Conservation (phyloP, 2,797 vertebrate genomes). For the Loriculus beryllinus region DNA sequence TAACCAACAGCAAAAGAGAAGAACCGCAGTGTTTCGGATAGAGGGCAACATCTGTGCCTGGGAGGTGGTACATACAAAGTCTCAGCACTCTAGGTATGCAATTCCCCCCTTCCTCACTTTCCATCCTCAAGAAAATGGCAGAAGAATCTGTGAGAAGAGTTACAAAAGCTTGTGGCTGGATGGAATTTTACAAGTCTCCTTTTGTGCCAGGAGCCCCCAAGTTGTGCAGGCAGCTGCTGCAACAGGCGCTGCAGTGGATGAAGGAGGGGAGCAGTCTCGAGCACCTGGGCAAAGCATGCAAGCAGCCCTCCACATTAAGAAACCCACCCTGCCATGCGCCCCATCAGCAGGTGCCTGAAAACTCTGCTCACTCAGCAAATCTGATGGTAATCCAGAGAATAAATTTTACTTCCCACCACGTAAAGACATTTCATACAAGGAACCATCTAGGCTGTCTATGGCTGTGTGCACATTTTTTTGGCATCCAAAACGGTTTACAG, state of each 20-base stretch:
- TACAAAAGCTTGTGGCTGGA: neutral
- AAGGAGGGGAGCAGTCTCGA: neutral
- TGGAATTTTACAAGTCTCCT: conserved; percentile 7
- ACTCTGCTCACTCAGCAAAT: neutral
- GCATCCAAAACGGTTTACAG: neutral
- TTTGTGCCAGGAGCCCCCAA: neutral
- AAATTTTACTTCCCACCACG: neutral
- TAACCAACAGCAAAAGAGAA: neutral
- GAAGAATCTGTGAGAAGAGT: neutral
- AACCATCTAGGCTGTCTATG: neutral
- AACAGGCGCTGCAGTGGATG: rapidly evolving
- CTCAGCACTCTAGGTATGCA: neutral
- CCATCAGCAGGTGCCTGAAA: neutral
- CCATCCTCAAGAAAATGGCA: neutral
- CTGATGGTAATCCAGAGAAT: neutral
- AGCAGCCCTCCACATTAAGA: neutral
- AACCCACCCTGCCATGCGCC: neutral
- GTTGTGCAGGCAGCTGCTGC: neutral
- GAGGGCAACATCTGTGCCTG: neutral
- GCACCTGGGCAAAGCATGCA: rapidly evolving
- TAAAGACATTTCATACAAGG: neutral
- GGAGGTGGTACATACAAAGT: neutral
- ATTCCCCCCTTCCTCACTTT: neutral
- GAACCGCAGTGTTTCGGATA: rapidly evolving
- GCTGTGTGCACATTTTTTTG: neutral